Percentiles rank a stretch among this genome's conserved stretches.
Evolutionary conservation across 1,140 invertebrate genomes (phyloP).

Genomic region (Macrocentrus cingulum): DNA sequence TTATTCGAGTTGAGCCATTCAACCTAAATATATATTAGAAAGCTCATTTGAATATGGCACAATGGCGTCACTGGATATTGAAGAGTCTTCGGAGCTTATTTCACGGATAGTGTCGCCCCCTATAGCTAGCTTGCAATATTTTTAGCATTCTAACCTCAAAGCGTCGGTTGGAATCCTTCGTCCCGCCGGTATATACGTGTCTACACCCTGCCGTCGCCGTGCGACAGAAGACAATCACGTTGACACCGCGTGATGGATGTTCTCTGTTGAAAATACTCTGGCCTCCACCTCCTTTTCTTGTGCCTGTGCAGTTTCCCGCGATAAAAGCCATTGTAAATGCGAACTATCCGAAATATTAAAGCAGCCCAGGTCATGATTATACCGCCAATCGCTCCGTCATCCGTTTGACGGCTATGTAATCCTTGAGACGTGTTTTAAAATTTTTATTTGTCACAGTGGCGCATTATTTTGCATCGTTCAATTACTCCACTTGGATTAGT

Average conservation of each 20-base stretch:
- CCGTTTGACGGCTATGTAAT: conserved; percentile 57
- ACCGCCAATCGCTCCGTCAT: conserved; percentile 58
- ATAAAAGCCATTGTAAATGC: conserved; percentile 61
- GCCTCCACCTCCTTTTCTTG: not conserved
- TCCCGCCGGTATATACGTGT: conserved; percentile 52
- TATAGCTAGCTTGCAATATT: too few species aligned
- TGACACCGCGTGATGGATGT: conserved; percentile 60
- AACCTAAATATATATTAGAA: conserved; percentile 49
- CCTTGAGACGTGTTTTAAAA: conserved; percentile 50
- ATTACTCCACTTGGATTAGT: not conserved
- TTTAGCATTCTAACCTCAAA: not conserved
- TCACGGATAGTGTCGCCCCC: too few species aligned
- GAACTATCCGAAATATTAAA: conserved; percentile 61
- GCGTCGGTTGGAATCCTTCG: too few species aligned
- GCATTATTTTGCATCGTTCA: too few species aligned
- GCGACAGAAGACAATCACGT: conserved; percentile 57
- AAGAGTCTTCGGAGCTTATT: too few species aligned
- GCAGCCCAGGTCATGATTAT: conserved; percentile 47
- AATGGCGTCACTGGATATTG: too few species aligned
- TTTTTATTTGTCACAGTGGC: not conserved
- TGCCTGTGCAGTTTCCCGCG: conserved; percentile 46
- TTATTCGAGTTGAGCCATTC: conserved; percentile 28
- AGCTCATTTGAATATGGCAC: conserved; percentile 56
- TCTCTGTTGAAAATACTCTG: conserved; percentile 48
- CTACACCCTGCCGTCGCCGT: conserved; percentile 23